phyloP scores from a whole-genome alignment of 1,140 invertebrate species.

The Sitophilus oryzae region DNA sequence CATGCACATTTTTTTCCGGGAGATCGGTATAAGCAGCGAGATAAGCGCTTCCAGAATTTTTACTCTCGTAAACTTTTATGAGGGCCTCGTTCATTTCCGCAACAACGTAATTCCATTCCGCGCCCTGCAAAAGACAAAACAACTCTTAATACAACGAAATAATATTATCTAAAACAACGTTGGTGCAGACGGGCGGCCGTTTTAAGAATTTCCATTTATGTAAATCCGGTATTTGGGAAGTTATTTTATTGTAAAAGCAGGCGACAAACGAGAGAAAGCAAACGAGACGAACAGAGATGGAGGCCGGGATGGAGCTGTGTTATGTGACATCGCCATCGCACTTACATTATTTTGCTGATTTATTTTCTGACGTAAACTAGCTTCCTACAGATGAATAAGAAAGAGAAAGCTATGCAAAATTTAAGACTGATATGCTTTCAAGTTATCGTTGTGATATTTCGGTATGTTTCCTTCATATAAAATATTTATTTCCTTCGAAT shows the following conservation, averaged over 20 bases:
- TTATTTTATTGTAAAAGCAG: slow-evolving; percentile 14
- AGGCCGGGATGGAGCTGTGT: slow-evolving; percentile 6
- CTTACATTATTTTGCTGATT: slow-evolving; percentile 13
- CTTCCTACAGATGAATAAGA: slow-evolving; percentile 9
- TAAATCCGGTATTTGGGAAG: slow-evolving; percentile 15
- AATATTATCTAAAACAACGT: slow-evolving; percentile 18
- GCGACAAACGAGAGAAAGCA: slow-evolving; percentile 2
- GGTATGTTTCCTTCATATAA: background rate
- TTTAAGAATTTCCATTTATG: slow-evolving; percentile 21
- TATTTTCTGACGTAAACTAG: slow-evolving; percentile 16
- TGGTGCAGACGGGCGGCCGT: slow-evolving; percentile 1
- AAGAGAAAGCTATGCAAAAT: slow-evolving; percentile 12
- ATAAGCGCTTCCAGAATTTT: background rate
- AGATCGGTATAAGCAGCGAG: too few species aligned
- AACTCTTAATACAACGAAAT: slow-evolving; percentile 14
- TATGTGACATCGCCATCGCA: slow-evolving; percentile 7
- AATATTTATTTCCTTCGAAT: too few species aligned
- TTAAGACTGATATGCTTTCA: slow-evolving; percentile 15
- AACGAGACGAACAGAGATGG: slow-evolving; percentile 5
- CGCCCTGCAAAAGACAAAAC: slow-evolving; percentile 9
- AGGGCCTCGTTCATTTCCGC: background rate
- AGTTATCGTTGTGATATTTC: background rate
- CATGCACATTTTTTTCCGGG: too few species aligned
- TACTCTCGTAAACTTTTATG: background rate
- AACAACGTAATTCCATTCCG: background rate